A percentile compares a stretch with the other conserved stretches of the same genome.
Evolutionary conservation across 2,888 invertebrate species (phyloP).

Genomic region (Anaspis maculata): DNA sequence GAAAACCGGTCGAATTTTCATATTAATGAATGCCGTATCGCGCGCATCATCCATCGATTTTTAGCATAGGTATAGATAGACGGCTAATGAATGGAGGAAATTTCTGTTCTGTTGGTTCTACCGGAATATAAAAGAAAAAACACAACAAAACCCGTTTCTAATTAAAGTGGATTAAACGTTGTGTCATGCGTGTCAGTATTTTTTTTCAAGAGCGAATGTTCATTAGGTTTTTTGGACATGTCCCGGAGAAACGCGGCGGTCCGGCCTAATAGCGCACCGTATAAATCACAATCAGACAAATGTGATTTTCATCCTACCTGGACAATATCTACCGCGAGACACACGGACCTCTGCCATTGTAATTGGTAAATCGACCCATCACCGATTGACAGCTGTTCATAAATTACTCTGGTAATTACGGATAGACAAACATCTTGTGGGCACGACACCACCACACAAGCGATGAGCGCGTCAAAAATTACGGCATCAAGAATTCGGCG

Average conservation of each 20-base stretch:
- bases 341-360: constrained; percentile 31
- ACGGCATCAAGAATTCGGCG: no score
- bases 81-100: no score
- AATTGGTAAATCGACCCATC: constrained; percentile 32
- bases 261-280: constrained; percentile 8
- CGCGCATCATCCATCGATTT: no score
- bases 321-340: constrained; percentile 25
- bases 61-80: no score
- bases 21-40: no score
- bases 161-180: constrained; percentile 13
- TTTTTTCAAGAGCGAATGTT: constrained; percentile 3
- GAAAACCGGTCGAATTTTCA: no score
- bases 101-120: no score
- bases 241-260: constrained; percentile 2
- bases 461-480: no score
- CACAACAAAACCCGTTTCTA: constrained; percentile 10
- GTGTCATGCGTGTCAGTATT: constrained; percentile 8
- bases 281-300: constrained; percentile 24
- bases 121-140: no score
- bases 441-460: no score
- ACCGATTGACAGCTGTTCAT: constrained; percentile 27
- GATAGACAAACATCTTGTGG: no score
- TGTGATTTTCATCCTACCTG: constrained; percentile 32
- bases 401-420: constrained; percentile 28
- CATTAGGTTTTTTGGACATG: constrained; percentile 3